Evolutionary conservation across 1,140 invertebrate species (phyloP), one percentile per base, ranked within the genome.

Genomic region (Drosophila yakuba): DNA sequence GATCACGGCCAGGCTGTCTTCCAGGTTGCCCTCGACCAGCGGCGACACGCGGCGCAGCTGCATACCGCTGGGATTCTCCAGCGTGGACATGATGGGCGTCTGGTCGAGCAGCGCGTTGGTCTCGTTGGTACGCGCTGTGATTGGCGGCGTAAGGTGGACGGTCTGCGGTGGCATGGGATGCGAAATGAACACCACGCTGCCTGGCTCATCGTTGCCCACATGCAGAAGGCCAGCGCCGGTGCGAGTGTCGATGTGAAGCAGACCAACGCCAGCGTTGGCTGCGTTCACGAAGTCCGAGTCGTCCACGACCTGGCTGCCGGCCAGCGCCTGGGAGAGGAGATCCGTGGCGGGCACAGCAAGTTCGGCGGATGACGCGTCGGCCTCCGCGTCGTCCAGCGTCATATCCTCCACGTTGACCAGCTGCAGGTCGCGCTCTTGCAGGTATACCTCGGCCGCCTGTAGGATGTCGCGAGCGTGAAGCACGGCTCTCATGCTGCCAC

Each of bases 61-160:
- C 36, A 88, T 35, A 0, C 52, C 47, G 25, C 74, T 86, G 0
- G 96, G 96, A 5, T 95, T 94, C 89, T 96, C 96, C 11, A 96
- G 90, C 0, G 96, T 95, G 0, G 96, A 96, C 96, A 97, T 97
- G 8, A 97, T 97, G 0, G 96, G 91, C 32, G 90, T 96, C 83
- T 96, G 95, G 90, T 96, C 95, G 11, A 96, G 92, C 2, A 96
- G 95, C 0, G 94, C 93, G 44, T 95, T 96, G 1, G 96, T 97
- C 83, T 96, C 96, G 1, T 74, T 92, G n/a, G 84, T 92, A 6
- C 74, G 62, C 12, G 90, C 90, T 12, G 79, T 78, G 1, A 80
- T 78, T 0, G 91, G 91, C 12, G 86, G 90, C 17, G 90, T 90
- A 23, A 86, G 36, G 20, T 85, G 79, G 1, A 75, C 58, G 2